Conservation (phyloP, 2,888 invertebrate species). For the Caenorhabditis imperialis region DNA sequence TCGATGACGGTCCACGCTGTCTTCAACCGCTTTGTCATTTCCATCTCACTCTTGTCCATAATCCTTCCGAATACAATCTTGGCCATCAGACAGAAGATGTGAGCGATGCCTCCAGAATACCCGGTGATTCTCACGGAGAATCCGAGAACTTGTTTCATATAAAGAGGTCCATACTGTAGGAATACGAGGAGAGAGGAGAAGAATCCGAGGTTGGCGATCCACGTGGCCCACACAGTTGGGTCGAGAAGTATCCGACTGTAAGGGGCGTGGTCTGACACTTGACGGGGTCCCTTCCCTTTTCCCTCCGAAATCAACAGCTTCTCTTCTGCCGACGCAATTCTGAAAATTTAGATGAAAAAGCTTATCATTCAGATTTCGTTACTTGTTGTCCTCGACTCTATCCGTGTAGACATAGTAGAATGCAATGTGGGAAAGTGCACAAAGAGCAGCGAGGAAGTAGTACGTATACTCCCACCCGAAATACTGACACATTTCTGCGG, state of each 20-base stretch:
- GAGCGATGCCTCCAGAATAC: conserved; percentile 45
- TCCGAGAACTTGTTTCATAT: conserved; percentile 51
- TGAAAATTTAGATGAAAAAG: conserved; percentile 1
- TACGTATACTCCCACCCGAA: conserved; percentile 58
- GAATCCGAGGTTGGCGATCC: conserved; percentile 57
- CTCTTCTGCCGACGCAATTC: conserved; percentile 40
- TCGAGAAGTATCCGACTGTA: conserved; percentile 43
- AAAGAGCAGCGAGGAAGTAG: conserved; percentile 48
- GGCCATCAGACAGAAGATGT: conserved; percentile 42
- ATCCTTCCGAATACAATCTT: conserved; percentile 54
- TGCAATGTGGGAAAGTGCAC: conserved; percentile 23
- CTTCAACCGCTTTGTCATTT: conserved; percentile 45
- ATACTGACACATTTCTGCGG: conserved; percentile 53
- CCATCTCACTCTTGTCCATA: conserved; percentile 45
- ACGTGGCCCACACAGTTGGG: conserved; percentile 55
- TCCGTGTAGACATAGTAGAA: conserved; percentile 53
- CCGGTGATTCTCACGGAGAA: conserved; percentile 44
- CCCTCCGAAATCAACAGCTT: conserved; percentile 46
- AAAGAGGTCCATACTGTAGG: conserved; percentile 55
- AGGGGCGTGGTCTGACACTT: conserved; percentile 15
- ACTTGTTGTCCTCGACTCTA: conserved; percentile 36
- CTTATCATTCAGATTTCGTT: neutral
- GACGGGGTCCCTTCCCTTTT: conserved; percentile 13
- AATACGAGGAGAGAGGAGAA: conserved; percentile 57
- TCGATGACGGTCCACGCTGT: conserved; percentile 35